Base-by-base conservation (phyloP, 2,888 invertebrate genomes). In the Luperina nickerlii region DNA sequence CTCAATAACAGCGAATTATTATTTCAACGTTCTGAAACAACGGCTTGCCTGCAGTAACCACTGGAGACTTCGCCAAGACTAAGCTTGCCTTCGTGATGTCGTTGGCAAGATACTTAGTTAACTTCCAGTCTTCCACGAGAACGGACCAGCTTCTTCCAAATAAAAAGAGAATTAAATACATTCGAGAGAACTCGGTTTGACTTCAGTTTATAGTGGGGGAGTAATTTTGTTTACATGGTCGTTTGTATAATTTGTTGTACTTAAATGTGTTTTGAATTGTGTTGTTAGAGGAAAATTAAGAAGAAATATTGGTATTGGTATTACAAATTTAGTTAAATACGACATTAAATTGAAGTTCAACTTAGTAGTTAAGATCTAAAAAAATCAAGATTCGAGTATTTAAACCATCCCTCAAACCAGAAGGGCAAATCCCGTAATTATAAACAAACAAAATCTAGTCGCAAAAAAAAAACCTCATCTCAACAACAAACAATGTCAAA, bases 141-240 rank as follows among this genome's bases (percentile, higher is more conserved):
- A 88, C 90, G 87, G 91, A 89, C 88, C 85, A 90, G 90, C 86
- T 89, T 90, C 74, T 90, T 92, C 69, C 86, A 87, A 92, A 90
- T 89, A 91, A 90, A 92, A 89, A 89, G 82, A 90, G 92, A 92
- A 91, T 92, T 91, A 91, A 94, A 94, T 92, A 91, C 80, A 82
- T 85, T 88, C 74, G 66, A 65, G 70, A 32, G 76, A 83, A 79
- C 74, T 77, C 76, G 57, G 69, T 74, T 62, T 62, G 63, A 81
- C 63, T 68, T 54, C 24, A 72, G 65, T 85, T 75, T 75, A 71
- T 70, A 69, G 51, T 42, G 42, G 51, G 51, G 38, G 5, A 42
- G 75, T 76, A 75, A 63, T 76, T 84, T 70, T 78, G 51, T 73
- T 78, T 72, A 63, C 74, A 65, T 67, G 57, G 32, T 62, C 62